Percentiles rank a stretch among this genome's conserved stretches.
phyloP scores from a whole-genome alignment of 2,113 vertebrate genomes.

The Thermophis baileyi region DNA sequence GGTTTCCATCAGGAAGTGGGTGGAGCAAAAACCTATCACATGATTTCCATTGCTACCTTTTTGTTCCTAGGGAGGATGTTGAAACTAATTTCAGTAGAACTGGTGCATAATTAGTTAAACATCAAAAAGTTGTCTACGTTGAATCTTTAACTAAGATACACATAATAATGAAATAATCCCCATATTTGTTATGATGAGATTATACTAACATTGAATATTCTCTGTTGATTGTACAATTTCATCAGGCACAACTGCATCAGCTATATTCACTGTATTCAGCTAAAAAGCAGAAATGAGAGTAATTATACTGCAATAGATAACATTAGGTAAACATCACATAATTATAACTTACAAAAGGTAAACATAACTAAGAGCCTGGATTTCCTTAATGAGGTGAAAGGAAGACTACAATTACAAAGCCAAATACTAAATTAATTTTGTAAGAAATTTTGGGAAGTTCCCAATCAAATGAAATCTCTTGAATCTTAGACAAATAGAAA shows the following conservation, averaged over 20 bases:
- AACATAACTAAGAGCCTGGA: not conserved
- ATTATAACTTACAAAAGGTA: not conserved
- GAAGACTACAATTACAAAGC: not conserved
- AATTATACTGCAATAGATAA: not conserved
- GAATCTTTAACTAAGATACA: not conserved
- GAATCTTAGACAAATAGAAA: not conserved
- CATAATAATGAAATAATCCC: not conserved
- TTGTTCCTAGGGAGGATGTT: not conserved
- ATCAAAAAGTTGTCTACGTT: not conserved
- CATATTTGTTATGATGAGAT: not conserved
- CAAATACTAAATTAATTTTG: not conserved
- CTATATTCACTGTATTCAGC: not conserved
- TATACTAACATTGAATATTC: not conserved
- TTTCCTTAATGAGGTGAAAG: not conserved
- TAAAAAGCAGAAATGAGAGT: not conserved
- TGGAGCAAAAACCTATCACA: not conserved
- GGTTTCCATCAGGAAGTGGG: not conserved
- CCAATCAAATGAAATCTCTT: not conserved
- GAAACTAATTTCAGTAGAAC: not conserved
- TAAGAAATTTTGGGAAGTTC: not conserved
- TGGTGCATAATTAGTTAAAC: not conserved
- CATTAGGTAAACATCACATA: not conserved
- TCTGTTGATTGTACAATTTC: conserved; percentile 1
- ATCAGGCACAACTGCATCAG: not conserved
- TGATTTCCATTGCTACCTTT: not conserved